Percentiles rank a stretch among this genome's conserved stretches.
These are phyloP conservation scores for Bubo bubo DNA, from an alignment of 2,113 vertebrate species.

Conservation along the genomic window DNA sequence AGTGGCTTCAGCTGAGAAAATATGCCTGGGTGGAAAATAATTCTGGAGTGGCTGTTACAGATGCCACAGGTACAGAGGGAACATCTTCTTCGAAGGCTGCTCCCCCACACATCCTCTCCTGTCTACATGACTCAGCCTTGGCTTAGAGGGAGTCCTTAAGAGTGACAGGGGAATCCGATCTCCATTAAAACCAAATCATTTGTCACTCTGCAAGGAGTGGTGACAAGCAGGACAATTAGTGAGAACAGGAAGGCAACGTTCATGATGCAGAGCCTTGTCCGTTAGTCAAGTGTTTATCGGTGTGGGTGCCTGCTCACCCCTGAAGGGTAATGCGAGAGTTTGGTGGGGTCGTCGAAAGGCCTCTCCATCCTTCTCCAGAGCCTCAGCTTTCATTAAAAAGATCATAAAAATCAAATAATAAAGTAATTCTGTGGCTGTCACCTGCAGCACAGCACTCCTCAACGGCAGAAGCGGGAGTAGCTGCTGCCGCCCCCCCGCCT, in stretches of 20 bases:
- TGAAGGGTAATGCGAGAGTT: background rate
- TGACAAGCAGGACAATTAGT: slow-evolving; percentile 2
- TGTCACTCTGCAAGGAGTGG: background rate
- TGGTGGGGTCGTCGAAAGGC: background rate
- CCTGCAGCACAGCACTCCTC: background rate
- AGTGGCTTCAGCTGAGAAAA: background rate
- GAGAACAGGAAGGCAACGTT: background rate
- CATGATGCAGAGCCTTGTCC: background rate
- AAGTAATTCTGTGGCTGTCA: background rate
- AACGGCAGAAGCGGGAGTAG: background rate
- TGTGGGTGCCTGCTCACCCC: background rate
- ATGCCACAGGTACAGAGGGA: background rate
- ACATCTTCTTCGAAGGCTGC: fast-evolving
- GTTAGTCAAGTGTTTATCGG: background rate
- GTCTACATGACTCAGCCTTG: background rate
- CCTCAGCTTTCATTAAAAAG: background rate
- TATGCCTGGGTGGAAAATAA: background rate
- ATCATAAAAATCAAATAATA: background rate
- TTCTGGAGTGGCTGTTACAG: background rate
- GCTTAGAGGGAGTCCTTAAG: background rate
- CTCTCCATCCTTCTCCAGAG: background rate
- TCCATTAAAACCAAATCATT: background rate
- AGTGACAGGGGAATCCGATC: background rate
- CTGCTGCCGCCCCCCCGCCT: fast-evolving
- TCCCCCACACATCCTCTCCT: background rate